Percentiles rank a stretch among this genome's conserved stretches.
Conservation (phyloP, 2,888 invertebrate species). For the Peribatodes rhomboidaria region DNA sequence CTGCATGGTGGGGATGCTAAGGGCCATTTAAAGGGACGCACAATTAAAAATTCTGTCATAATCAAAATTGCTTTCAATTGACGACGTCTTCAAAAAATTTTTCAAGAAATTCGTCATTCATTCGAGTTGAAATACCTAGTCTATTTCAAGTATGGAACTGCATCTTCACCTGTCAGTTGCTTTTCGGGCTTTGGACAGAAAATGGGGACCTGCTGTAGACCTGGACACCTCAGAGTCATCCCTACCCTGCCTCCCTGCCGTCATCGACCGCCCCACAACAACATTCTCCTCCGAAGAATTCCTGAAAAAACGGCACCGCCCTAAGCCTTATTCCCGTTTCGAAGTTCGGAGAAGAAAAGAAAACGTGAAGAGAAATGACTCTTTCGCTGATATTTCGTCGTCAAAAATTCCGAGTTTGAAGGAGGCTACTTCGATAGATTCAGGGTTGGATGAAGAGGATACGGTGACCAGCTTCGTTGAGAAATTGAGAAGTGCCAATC, state of each 20-base stretch:
- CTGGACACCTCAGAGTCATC: conserved; percentile 57
- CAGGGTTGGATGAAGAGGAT: conserved; percentile 37
- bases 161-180: conserved; percentile 69
- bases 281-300: conserved; percentile 72
- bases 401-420: conserved; percentile 50
- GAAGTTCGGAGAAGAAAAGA: conserved; percentile 43
- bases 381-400: conserved; percentile 63
- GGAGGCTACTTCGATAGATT: conserved; percentile 44
- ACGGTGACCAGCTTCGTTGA: conserved; percentile 39
- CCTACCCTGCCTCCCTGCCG: conserved; percentile 56
- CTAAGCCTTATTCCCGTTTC: conserved; percentile 54
- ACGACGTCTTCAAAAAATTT: background rate
- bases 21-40: conserved; percentile 15
- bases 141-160: conserved; percentile 58
- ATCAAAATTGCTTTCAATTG: conserved; percentile 21
- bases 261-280: conserved; percentile 57
- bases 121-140: background rate
- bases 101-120: background rate
- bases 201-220: conserved; percentile 69
- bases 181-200: conserved; percentile 66
- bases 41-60: conserved; percentile 20
- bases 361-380: conserved; percentile 54
- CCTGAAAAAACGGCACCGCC: conserved; percentile 53
- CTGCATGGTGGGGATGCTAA: conserved; percentile 19
- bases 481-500: conserved; percentile 21